Evolutionary conservation across 2,113 vertebrate species (phyloP).

Genomic region (Nesoenas mayeri): DNA sequence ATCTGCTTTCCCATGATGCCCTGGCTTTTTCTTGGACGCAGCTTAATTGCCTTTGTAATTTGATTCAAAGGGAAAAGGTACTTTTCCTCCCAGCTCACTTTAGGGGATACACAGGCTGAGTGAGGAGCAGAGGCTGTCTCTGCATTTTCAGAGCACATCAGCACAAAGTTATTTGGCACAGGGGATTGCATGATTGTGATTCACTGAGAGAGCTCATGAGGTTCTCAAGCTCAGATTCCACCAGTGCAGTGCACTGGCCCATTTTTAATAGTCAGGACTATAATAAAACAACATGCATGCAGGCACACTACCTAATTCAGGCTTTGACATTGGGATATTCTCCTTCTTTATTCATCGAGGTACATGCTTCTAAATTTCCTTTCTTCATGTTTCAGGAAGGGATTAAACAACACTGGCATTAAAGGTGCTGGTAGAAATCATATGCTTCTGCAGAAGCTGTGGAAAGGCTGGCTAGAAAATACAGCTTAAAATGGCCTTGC

Average conservation of each 20-base stretch:
- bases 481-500: not conserved
- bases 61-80: not conserved
- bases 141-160: conserved; percentile 10
- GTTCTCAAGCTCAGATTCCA: not conserved
- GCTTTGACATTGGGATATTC: not conserved
- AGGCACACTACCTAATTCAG: not conserved
- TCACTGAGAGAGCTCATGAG: not conserved
- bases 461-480: not conserved
- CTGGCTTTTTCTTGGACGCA: not conserved
- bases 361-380: conserved; percentile 13
- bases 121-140: not conserved
- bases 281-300: not conserved
- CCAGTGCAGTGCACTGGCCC: not conserved
- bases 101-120: not conserved
- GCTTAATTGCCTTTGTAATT: not conserved
- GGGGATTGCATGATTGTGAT: not conserved
- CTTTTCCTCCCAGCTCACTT: not conserved
- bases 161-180: conserved; percentile 4
- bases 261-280: not conserved
- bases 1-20: not conserved
- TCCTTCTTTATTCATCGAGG: not conserved
- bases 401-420: not conserved
- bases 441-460: not conserved
- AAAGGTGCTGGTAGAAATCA: conserved; percentile 9
- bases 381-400: not conserved